Conservation (phyloP, 1,140 invertebrate species). For the Copidosoma floridanum region DNA sequence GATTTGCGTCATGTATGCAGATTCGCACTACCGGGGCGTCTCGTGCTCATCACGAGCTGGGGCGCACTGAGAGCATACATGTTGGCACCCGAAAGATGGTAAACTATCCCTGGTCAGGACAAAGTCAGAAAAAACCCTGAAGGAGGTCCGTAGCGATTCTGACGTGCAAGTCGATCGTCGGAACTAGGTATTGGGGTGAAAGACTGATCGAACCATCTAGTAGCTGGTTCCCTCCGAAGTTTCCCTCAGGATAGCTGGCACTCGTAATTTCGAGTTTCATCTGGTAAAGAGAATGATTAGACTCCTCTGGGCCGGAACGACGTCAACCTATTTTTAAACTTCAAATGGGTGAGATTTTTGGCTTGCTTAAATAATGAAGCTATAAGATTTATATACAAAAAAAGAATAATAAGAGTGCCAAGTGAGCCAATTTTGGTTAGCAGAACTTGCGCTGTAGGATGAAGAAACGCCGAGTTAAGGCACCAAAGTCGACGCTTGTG, state of each 20-base stretch:
- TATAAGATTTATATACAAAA: no score
- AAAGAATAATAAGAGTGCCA: slow-evolving; percentile 69
- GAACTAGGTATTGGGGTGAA: slow-evolving; percentile 88
- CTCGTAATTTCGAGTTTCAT: slow-evolving; percentile 40
- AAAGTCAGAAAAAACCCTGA: slow-evolving; percentile 86
- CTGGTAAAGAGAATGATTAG: slow-evolving; percentile 85
- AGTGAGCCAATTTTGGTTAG: slow-evolving; percentile 90
- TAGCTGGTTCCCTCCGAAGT: slow-evolving; percentile 89
- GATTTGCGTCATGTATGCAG: slow-evolving; percentile 39
- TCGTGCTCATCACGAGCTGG: slow-evolving; percentile 46
- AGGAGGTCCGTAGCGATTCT: slow-evolving; percentile 84
- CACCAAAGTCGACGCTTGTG: slow-evolving; percentile 68
- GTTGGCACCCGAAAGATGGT: slow-evolving; percentile 88
- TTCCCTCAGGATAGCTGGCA: slow-evolving; percentile 80
- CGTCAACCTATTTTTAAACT: slow-evolving; percentile 88
- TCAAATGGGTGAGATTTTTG: slow-evolving; percentile 78
- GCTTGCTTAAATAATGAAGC: slow-evolving; percentile 68
- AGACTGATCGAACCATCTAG: slow-evolving; percentile 92
- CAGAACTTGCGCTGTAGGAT: slow-evolving; percentile 88
- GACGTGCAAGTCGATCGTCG: slow-evolving; percentile 90
- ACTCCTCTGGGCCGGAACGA: slow-evolving; percentile 75
- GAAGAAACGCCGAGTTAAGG: slow-evolving; percentile 73
- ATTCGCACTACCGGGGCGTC: slow-evolving; percentile 56
- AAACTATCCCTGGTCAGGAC: slow-evolving; percentile 85
- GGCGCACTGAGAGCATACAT: slow-evolving; percentile 70